Evolutionary conservation across 2,113 vertebrate species (phyloP), one percentile per base, ranked within the genome.

Genomic region (Istiophorus platypterus): DNA sequence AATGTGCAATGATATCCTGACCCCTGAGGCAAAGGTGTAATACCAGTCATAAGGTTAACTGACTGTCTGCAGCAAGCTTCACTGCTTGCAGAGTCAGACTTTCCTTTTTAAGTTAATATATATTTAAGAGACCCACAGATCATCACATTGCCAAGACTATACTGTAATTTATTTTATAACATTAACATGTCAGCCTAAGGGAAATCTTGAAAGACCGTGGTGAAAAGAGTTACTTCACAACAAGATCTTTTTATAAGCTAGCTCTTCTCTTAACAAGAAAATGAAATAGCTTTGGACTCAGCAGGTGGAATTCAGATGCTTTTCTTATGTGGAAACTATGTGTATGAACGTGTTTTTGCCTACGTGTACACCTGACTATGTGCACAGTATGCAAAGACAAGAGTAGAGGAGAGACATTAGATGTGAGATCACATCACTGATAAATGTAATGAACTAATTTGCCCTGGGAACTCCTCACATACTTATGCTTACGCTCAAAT

Each of bases 391-490:
- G 26, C 58, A 58, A 58, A 42, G 72, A 47, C 1, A 0, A 20
- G 18, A 70, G 52, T 39, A 29, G 42, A 58, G 29, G 11, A 24
- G 26, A 56, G 5, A 7, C 14, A 12, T 45, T 12, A 15, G 31
- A n/a, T 31, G 26, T 52, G 49, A 47, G 52, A 70, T 62, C 2
- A 72, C 67, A 70, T 80, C 71, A 81, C 39, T 85, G 62, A 86
- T 74, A 51, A 80, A 84, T 68, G 63, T 68, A 59, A 75, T 56
- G 78, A 59, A 76, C 58, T 34, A 13, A 42, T 64, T 56, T 76
- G 26, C 68, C 76, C 1, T 0, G 22, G 68, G 67, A 77, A 71
- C 27, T 72, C 42, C 17, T 80, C 42, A 62, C 49, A 78, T 62
- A 76, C 26, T 70, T 68, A 69, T 7, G n/a, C 24, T 78, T 58